Evolutionary conservation across 2,113 vertebrate species (phyloP).

Genomic region (Sceloporus tristichus): DNA sequence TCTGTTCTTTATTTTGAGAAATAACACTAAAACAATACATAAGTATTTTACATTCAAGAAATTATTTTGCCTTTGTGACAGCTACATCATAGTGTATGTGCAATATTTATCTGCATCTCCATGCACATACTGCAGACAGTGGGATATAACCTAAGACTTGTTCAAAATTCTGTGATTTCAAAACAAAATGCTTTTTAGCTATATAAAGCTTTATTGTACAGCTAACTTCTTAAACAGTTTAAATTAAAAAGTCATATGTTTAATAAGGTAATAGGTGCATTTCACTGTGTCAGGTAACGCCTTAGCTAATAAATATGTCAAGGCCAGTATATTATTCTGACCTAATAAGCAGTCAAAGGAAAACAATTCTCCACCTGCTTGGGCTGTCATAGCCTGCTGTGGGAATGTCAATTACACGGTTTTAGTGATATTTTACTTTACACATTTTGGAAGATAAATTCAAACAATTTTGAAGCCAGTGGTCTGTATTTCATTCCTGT

Average conservation of each 20-base stretch:
- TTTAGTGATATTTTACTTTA: constrained; percentile 46
- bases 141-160: not conserved
- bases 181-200: not conserved
- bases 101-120: not conserved
- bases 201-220: not conserved
- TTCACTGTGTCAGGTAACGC: constrained; percentile 15
- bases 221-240: constrained; percentile 19
- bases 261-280: constrained; percentile 36
- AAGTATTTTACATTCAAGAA: not conserved
- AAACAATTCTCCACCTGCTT: constrained; percentile 45
- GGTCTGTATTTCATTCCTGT: constrained; percentile 36
- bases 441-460: constrained; percentile 50
- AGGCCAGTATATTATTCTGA: constrained; percentile 34
- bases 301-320: constrained; percentile 39
- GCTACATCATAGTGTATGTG: not conserved
- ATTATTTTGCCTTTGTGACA: not conserved
- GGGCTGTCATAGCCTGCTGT: constrained; percentile 48
- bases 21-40: constrained; percentile 22
- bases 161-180: not conserved
- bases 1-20: constrained; percentile 42
- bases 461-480: constrained; percentile 27
- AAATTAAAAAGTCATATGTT: constrained; percentile 21
- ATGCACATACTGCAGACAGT: not conserved
- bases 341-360: constrained; percentile 44
- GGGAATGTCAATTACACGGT: constrained; percentile 45